These are phyloP conservation scores for Sepiola atlantica DNA, from an alignment of 2,888 invertebrate genomes.

Conservation along the genomic window DNA sequence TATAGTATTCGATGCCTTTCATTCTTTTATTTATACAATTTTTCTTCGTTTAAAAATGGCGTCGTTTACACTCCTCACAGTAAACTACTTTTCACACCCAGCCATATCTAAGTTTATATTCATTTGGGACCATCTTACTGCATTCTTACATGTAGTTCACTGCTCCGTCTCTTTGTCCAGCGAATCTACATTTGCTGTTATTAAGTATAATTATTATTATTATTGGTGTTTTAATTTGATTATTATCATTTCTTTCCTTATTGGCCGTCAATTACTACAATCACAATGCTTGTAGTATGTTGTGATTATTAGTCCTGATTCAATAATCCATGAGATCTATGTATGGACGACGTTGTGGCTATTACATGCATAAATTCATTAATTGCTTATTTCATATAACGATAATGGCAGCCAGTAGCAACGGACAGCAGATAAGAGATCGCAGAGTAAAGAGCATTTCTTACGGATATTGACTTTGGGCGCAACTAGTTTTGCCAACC, in stretches of 20 bases:
- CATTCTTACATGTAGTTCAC: too few species aligned
- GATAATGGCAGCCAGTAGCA: neutral
- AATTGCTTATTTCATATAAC: neutral
- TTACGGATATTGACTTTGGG: neutral
- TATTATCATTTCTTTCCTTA: neutral
- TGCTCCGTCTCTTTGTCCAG: too few species aligned
- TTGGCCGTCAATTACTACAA: neutral
- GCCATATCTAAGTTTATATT: too few species aligned
- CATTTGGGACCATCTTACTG: too few species aligned
- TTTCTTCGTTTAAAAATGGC: too few species aligned
- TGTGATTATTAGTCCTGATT: neutral
- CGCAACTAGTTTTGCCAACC: neutral
- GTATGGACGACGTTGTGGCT: neutral
- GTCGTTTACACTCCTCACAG: too few species aligned
- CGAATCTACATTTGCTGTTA: too few species aligned
- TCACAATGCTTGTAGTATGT: neutral
- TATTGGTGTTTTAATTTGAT: too few species aligned
- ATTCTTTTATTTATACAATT: too few species aligned
- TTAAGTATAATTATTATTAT: too few species aligned
- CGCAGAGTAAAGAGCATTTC: neutral
- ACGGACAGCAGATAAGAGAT: neutral
- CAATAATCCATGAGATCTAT: neutral
- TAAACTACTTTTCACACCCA: too few species aligned
- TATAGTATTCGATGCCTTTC: too few species aligned
- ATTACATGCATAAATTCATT: conserved; percentile 32